Evolutionary conservation across 1,140 invertebrate species (phyloP).

Genomic region (Drosophila takahashii): DNA sequence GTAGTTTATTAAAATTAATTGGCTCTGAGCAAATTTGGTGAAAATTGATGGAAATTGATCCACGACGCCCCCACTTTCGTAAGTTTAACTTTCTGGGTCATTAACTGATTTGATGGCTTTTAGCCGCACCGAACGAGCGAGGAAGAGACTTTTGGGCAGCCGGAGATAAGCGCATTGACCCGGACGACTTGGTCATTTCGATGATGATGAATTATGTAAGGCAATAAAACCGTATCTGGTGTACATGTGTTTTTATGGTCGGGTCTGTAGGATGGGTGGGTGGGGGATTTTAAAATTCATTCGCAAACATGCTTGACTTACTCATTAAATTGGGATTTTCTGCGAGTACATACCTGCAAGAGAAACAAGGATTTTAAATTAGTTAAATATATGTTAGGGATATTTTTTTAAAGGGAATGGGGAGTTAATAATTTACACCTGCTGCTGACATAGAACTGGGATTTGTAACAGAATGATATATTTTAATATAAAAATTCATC

Average conservation of each 20-base stretch:
- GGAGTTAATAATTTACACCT: neutral
- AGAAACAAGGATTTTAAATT: conserved; percentile 10
- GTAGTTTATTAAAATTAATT: conserved; percentile 80
- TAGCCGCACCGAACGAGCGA: neutral
- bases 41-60: conserved; percentile 62
- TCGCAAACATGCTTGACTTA: conserved; percentile 25
- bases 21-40: conserved; percentile 50
- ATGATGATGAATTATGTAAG: conserved; percentile 45
- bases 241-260: conserved; percentile 18
- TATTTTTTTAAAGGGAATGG: no score
- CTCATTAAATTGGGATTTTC: conserved; percentile 9
- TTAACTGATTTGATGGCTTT: conserved; percentile 75
- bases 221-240: conserved; percentile 45
- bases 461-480: neutral
- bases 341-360: conserved; percentile 53
- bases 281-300: conserved; percentile 10
- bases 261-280: neutral
- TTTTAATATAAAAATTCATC: neutral
- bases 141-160: conserved; percentile 15
- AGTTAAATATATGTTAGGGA: neutral
- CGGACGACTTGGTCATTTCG: conserved; percentile 27
- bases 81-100: conserved; percentile 67
- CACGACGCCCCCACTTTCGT: conserved; percentile 7
- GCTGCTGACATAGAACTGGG: conserved; percentile 16
- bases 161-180: conserved; percentile 40